Percentiles rank a stretch among this genome's conserved stretches.
phyloP scores from a whole-genome alignment of 2,113 vertebrate genomes.

The Ia io region DNA sequence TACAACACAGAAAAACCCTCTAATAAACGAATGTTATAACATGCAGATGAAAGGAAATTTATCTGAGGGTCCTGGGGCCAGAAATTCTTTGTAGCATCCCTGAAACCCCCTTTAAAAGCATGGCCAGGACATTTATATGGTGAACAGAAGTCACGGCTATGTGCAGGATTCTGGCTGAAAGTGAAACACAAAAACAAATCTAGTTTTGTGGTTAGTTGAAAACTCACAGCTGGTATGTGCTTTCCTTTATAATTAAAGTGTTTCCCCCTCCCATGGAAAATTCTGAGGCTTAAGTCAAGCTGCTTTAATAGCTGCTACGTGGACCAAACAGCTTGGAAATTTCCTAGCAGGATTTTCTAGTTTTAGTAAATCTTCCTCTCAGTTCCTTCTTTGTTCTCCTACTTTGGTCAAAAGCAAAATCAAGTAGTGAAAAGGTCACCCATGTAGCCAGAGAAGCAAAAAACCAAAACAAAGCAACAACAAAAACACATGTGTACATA shows the following conservation, averaged over 20 bases:
- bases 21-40: neutral
- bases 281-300: constrained; percentile 2
- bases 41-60: neutral
- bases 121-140: neutral
- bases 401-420: constrained; percentile 18
- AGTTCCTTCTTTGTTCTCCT: neutral
- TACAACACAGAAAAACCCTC: neutral
- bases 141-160: neutral
- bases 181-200: constrained; percentile 21
- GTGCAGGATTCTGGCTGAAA: neutral
- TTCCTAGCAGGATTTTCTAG: constrained; percentile 19
- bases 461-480: neutral
- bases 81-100: neutral
- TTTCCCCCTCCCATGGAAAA: neutral
- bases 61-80: neutral
- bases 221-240: neutral
- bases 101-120: neutral
- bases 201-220: neutral
- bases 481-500: neutral
- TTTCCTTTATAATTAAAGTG: constrained; percentile 38
- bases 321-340: neutral
- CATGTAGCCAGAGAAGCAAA: neutral
- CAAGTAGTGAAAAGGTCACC: constrained; percentile 5
- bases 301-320: constrained; percentile 6
- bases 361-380: neutral